Percentiles rank a stretch among this genome's conserved stretches.
phyloP scores from a whole-genome alignment of 2,888 invertebrate species.

The Agriotes lineatus region DNA sequence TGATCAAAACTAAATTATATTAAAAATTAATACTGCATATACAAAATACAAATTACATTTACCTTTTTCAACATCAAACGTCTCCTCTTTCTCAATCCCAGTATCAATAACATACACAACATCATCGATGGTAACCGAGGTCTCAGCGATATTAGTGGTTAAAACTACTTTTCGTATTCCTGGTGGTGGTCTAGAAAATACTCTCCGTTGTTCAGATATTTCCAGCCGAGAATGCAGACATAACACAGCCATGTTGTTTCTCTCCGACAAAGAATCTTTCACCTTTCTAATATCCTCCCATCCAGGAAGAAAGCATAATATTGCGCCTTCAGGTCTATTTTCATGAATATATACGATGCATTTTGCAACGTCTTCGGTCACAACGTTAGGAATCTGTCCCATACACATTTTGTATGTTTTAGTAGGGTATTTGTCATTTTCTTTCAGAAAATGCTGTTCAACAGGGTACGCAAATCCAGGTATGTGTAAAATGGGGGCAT shows the following conservation, averaged over 20 bases:
- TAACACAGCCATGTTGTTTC: constrained; percentile 52
- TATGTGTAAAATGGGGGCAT: constrained; percentile 63
- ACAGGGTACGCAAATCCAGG: constrained; percentile 73
- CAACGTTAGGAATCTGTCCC: constrained; percentile 64
- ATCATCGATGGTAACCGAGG: constrained; percentile 80
- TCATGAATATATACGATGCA: constrained; percentile 71
- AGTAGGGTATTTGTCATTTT: constrained; percentile 64
- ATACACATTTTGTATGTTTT: constrained; percentile 61
- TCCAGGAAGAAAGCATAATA: constrained; percentile 81
- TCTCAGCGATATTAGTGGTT: constrained; percentile 79
- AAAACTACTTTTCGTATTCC: constrained; percentile 76
- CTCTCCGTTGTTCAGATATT: constrained; percentile 70
- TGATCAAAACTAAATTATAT: not conserved
- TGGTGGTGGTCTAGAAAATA: constrained; percentile 68
- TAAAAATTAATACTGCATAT: not conserved
- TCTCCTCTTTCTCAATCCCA: constrained; percentile 72
- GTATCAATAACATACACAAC: constrained; percentile 78
- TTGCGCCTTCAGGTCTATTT: constrained; percentile 74
- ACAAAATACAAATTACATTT: constrained; percentile 27
- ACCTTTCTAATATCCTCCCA: constrained; percentile 78
- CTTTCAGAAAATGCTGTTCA: constrained; percentile 70
- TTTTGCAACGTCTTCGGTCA: constrained; percentile 67
- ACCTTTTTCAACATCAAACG: constrained; percentile 69
- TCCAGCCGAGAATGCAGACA: constrained; percentile 69
- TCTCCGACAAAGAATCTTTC: constrained; percentile 66